Percentiles rank a stretch among this genome's conserved stretches.
phyloP scores from a whole-genome alignment of 1,140 invertebrate genomes.

The Triops cancriformis region DNA sequence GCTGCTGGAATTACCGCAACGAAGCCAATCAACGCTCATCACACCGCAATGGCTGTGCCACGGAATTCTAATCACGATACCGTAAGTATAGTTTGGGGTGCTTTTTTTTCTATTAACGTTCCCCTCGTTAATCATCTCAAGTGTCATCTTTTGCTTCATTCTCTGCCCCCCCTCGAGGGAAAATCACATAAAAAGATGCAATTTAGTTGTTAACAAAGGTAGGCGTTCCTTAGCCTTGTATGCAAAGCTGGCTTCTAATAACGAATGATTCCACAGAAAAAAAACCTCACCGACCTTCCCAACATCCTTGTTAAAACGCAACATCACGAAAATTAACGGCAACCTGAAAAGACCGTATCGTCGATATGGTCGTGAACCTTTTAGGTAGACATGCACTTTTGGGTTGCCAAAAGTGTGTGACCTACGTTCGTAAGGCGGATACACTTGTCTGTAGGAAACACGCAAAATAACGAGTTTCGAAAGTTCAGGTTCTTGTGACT shows the following conservation, averaged over 20 bases:
- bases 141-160: neutral
- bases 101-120: neutral
- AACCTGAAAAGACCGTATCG: neutral
- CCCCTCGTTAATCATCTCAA: neutral
- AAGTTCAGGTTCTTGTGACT: no score
- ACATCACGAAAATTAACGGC: neutral
- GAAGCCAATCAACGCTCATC: neutral
- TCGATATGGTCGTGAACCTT: no score
- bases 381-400: no score
- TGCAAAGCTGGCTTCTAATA: neutral
- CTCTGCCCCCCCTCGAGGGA: neutral
- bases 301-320: neutral
- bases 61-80: slow-evolving; percentile 2
- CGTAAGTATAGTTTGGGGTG: neutral
- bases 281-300: neutral
- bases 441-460: no score
- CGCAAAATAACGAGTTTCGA: no score
- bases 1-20: neutral
- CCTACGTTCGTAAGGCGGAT: no score
- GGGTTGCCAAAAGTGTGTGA: no score
- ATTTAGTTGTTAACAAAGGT: slow-evolving; percentile 2
- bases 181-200: neutral
- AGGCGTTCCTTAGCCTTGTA: neutral
- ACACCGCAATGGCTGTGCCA: neutral
- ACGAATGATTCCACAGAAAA: neutral